These are phyloP conservation scores for Micromys minutus DNA, from an alignment of 2,113 vertebrate genomes.

Conservation along the genomic window DNA sequence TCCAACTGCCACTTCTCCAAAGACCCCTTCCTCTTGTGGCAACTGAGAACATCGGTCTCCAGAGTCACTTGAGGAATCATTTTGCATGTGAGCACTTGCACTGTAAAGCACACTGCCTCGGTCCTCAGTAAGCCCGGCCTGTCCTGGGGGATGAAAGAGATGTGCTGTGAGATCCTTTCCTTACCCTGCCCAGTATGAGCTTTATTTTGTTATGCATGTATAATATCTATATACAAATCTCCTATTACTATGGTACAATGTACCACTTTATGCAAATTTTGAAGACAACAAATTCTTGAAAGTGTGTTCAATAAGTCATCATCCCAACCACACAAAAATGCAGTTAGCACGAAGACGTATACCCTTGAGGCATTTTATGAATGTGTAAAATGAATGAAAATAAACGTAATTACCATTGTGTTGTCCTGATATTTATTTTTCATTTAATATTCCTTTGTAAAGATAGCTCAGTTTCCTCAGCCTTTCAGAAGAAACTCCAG, in stretches of 20 bases:
- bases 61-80: background rate
- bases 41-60: background rate
- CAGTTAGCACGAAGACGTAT: background rate
- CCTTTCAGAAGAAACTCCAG: slow-evolving; percentile 22
- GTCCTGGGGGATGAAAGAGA: background rate
- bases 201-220: slow-evolving; percentile 10
- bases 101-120: background rate
- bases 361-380: background rate
- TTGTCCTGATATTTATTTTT: slow-evolving; percentile 25
- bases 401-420: background rate
- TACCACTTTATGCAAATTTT: background rate
- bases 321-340: background rate
- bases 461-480: background rate
- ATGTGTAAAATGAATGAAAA: background rate
- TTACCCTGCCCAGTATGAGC: background rate
- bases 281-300: background rate
- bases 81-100: background rate
- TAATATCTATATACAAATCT: background rate
- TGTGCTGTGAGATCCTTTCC: slow-evolving; percentile 7
- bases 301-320: background rate
- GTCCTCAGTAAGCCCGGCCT: background rate
- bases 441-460: slow-evolving; percentile 35
- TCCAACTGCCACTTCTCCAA: background rate
- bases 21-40: background rate
- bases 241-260: slow-evolving; percentile 34